Percentiles rank a stretch among this genome's conserved stretches.
Evolutionary conservation across 2,888 invertebrate genomes (phyloP).

Genomic region (Chrysolina americana): DNA sequence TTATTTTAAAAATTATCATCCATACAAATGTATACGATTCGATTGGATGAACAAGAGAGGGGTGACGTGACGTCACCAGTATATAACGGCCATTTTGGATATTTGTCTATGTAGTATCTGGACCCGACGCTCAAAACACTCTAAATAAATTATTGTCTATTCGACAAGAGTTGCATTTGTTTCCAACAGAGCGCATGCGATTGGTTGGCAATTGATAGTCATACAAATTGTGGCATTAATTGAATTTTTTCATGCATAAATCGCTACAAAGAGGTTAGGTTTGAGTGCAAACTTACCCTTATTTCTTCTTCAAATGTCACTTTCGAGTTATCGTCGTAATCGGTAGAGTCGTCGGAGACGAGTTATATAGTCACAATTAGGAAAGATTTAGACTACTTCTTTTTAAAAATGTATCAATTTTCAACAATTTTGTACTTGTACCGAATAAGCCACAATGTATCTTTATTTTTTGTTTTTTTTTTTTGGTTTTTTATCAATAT

Average conservation of each 20-base stretch:
- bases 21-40: slow-evolving; percentile 45
- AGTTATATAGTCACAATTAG: slow-evolving; percentile 57
- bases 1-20: slow-evolving; percentile 52
- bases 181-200: slow-evolving; percentile 45
- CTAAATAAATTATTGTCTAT: slow-evolving; percentile 53
- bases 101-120: slow-evolving; percentile 51
- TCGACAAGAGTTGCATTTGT: slow-evolving; percentile 48
- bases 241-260: slow-evolving; percentile 48
- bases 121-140: slow-evolving; percentile 48
- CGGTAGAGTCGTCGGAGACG: slow-evolving; percentile 50
- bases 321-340: slow-evolving; percentile 42
- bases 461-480: slow-evolving; percentile 60
- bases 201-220: background rate
- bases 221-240: slow-evolving; percentile 40
- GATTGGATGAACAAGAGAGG: slow-evolving; percentile 51
- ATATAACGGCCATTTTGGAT: slow-evolving; percentile 56
- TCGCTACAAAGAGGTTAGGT: background rate
- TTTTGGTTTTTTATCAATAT: slow-evolving; percentile 66
- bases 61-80: slow-evolving; percentile 54
- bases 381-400: slow-evolving; percentile 48
- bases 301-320: slow-evolving; percentile 39
- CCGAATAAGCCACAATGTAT: slow-evolving; percentile 64
- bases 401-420: slow-evolving; percentile 55
- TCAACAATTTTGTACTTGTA: slow-evolving; percentile 63
- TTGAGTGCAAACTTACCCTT: slow-evolving; percentile 41